A percentile compares a stretch with the other conserved stretches of the same genome.
Conservation (phyloP, 2,888 invertebrate genomes). For the Pharmacophagus antenor region DNA sequence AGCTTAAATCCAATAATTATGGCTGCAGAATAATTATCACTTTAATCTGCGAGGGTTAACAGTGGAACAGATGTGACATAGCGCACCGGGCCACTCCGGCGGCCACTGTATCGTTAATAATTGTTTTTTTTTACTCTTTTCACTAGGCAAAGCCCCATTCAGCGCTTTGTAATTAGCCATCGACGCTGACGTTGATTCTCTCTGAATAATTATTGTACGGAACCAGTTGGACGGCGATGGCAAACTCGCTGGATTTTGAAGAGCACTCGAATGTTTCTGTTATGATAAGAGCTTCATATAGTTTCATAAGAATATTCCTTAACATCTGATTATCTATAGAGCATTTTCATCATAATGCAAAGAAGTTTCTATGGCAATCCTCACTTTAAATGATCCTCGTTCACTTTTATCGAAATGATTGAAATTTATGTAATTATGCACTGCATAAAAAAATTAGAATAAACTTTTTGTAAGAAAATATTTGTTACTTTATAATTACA, state of each 20-base stretch:
- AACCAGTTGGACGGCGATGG: constrained; percentile 50
- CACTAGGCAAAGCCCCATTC: constrained; percentile 69
- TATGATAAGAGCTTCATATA: constrained; percentile 34
- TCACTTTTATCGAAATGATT: too few species aligned
- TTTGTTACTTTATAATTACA: too few species aligned
- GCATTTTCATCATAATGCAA: constrained; percentile 14
- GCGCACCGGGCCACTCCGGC: constrained; percentile 74
- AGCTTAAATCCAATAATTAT: constrained; percentile 77
- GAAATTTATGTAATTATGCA: too few species aligned
- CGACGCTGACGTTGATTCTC: constrained; percentile 64
- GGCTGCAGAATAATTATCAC: constrained; percentile 75
- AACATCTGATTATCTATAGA: constrained; percentile 19
- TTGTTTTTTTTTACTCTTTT: constrained; percentile 66
- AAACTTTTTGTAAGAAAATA: too few species aligned
- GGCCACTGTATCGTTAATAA: constrained; percentile 79
- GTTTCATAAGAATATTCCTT: constrained; percentile 10
- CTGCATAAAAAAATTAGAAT: too few species aligned
- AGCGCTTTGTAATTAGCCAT: constrained; percentile 76
- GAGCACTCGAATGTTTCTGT: constrained; percentile 41
- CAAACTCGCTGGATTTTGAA: constrained; percentile 38
- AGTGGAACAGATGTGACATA: constrained; percentile 71
- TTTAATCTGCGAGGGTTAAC: constrained; percentile 66
- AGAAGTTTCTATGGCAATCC: too few species aligned
- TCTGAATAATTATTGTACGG: constrained; percentile 65
- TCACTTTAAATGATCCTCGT: too few species aligned